Evolutionary conservation across 2,888 invertebrate species (phyloP).

Genomic region (Stictocephala bisonia): DNA sequence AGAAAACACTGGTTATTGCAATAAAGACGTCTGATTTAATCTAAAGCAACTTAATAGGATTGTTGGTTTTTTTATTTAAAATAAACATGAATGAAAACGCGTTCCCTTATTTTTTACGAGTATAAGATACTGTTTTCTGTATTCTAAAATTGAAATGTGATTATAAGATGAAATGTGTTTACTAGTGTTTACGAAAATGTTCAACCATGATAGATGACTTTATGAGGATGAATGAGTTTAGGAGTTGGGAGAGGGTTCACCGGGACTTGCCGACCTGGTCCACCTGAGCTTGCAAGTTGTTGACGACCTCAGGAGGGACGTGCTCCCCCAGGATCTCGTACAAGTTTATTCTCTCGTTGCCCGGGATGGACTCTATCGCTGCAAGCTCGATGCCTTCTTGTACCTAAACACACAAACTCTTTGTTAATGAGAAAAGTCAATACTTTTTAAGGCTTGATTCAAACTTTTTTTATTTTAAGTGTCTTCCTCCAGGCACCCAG

Average conservation of each 20-base stretch:
- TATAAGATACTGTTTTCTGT: too few species aligned
- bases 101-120: too few species aligned
- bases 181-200: background rate
- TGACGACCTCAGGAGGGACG: conserved; percentile 88
- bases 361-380: conserved; percentile 88
- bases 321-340: conserved; percentile 86
- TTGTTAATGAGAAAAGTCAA: background rate
- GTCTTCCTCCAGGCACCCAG: background rate
- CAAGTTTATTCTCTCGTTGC: conserved; percentile 85
- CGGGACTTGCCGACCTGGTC: conserved; percentile 77
- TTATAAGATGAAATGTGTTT: background rate
- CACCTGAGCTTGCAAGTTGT: conserved; percentile 86
- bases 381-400: conserved; percentile 85
- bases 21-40: too few species aligned
- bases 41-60: too few species aligned
- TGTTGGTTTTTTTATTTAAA: too few species aligned
- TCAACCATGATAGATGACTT: too few species aligned
- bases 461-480: background rate
- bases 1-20: too few species aligned
- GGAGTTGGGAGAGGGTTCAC: too few species aligned
- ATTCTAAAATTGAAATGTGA: background rate
- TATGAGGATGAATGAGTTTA: too few species aligned
- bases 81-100: too few species aligned
- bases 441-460: background rate
- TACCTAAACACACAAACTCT: too few species aligned